Evolutionary conservation across 2,113 vertebrate genomes (phyloP), one percentile per base, ranked within the genome.

Genomic region (Hippocampus mohnikei): DNA sequence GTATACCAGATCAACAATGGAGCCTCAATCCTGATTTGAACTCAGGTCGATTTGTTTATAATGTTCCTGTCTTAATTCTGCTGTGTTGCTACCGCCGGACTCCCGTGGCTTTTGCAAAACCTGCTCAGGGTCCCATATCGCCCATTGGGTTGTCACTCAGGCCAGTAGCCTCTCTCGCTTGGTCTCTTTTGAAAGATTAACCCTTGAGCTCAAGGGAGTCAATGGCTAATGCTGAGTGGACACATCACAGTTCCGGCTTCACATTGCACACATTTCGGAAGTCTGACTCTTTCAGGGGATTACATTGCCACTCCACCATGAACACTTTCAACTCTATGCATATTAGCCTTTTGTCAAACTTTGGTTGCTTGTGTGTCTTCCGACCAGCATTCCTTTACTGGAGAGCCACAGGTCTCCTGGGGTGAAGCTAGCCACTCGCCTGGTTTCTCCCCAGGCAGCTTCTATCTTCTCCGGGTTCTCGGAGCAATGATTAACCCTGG

Each of bases 401-500:
- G 70, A 65, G 79, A 79, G 59, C 76, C 64, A 56, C 70, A 81
- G 80, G 74, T 77, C 65, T 77, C 84, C 84, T 66, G 76, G 13
- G 53, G 88, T 78, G 88, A 75, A 76, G 81, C 82, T 72, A 83
- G 85, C 87, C 81, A 80, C 86, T 85, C 69, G 67, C 71, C 78
- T 81, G 58, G 75, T 78, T 72, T 80, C 83, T 82, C 88, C 85
- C 87, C 81, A 86, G 76, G 85, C 85, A 37, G 81, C 77, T 78
- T 82, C 78, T 72, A 70, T 84, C 77, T 84, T 79, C 61, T 84
- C 86, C 84, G 83, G 88, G 81, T 87, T 88, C 78, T 80, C 77
- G 46, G 71, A 85, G 92, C 90, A 93, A 93, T 93, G 90, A 92
- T 93, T 93, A 93, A 93, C 93, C 83, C 75, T 0, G 56, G 74